A percentile compares a stretch with the other conserved stretches of the same genome.
These are phyloP conservation scores for Crossocerus cetratus DNA, from an alignment of 2,888 invertebrate genomes.

Conservation along the genomic window DNA sequence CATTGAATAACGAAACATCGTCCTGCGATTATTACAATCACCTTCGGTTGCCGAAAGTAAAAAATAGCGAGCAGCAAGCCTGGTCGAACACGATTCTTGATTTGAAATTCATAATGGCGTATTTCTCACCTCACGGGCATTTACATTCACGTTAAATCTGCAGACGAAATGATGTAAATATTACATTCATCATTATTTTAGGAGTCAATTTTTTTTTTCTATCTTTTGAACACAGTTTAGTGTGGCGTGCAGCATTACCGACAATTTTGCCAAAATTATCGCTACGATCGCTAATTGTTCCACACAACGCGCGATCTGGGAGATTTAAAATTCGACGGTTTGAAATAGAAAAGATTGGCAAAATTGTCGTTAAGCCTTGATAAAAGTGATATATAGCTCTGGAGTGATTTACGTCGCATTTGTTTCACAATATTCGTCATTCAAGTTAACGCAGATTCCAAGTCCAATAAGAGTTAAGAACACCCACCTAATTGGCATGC, in stretches of 20 bases:
- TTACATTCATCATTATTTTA: constrained; percentile 61
- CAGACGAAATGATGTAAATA: constrained; percentile 67
- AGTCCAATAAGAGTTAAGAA: constrained; percentile 65
- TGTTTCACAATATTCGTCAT: constrained; percentile 60
- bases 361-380: constrained; percentile 70
- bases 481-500: constrained; percentile 64
- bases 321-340: constrained; percentile 46
- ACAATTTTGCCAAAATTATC: constrained; percentile 67
- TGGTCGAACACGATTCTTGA: constrained; percentile 20
- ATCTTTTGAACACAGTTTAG: constrained; percentile 76
- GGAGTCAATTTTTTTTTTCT: constrained; percentile 60
- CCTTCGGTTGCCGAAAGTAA: not conserved
- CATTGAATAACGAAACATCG: constrained; percentile 9
- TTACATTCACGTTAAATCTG: constrained; percentile 66
- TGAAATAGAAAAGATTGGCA: constrained; percentile 54
- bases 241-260: constrained; percentile 72
- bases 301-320: constrained; percentile 44
- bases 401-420: constrained; percentile 68
- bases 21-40: constrained; percentile 11
- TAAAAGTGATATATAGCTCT: constrained; percentile 71
- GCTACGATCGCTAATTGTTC: constrained; percentile 35
- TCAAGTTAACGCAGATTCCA: constrained; percentile 64
- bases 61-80: not conserved
- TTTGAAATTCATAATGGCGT: constrained; percentile 21
- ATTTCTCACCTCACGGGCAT: constrained; percentile 17